phyloP scores from a whole-genome alignment of 1,140 invertebrate genomes.

The Ladona fulva region DNA sequence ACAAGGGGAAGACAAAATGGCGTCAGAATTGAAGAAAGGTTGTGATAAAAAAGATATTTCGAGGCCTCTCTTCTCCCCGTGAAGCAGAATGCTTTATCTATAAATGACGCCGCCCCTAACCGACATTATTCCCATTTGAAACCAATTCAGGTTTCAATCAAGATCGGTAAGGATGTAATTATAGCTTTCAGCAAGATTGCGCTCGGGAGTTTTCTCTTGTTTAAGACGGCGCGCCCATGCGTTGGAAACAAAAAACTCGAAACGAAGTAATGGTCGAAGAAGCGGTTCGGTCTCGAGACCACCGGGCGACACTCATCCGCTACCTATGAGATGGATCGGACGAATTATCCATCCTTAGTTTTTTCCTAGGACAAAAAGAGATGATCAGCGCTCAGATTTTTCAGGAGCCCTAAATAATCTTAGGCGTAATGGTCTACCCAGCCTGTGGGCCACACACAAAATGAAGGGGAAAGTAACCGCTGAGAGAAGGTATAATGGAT shows the following conservation, averaged over 20 bases:
- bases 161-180: not conserved
- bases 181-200: constrained; percentile 1
- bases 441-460: too few species aligned
- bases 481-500: too few species aligned
- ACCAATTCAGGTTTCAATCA: not conserved
- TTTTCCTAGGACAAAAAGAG: too few species aligned
- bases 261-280: not conserved
- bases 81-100: not conserved
- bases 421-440: too few species aligned
- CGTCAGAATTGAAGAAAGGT: too few species aligned
- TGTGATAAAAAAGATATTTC: not conserved
- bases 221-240: not conserved
- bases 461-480: too few species aligned
- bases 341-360: too few species aligned
- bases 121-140: not conserved
- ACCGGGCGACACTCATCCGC: too few species aligned
- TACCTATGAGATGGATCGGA: too few species aligned
- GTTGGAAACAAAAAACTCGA: not conserved
- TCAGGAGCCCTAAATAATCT: too few species aligned
- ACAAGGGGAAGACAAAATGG: too few species aligned
- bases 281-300: not conserved
- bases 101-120: not conserved
- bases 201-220: not conserved
- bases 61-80: not conserved
- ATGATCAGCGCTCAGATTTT: too few species aligned